Evolutionary conservation across 2,888 invertebrate species (phyloP).

Genomic region (Lycocerus yunnanus): DNA sequence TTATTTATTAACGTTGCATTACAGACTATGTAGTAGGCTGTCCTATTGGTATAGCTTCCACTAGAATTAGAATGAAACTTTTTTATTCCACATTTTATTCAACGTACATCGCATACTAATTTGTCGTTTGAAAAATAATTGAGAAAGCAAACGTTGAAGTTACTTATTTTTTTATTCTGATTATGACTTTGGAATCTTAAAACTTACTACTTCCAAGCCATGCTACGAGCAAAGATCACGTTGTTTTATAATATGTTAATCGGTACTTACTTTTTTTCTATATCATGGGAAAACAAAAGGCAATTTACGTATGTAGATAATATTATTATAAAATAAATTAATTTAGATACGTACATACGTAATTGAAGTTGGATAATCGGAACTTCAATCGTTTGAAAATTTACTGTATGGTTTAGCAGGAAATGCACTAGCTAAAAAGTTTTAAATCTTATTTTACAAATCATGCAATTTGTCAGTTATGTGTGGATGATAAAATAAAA

Average conservation of each 20-base stretch:
- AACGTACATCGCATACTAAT: neutral
- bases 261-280: too few species aligned
- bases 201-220: neutral
- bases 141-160: neutral
- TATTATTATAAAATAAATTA: neutral
- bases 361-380: too few species aligned
- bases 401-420: neutral
- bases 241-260: neutral
- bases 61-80: neutral
- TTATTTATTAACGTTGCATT: neutral
- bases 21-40: neutral
- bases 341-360: too few species aligned
- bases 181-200: neutral
- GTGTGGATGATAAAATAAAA: neutral
- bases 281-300: too few species aligned
- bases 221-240: neutral
- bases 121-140: neutral
- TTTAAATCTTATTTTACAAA: neutral
- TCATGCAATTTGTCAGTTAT: constrained; percentile 2
- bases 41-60: neutral
- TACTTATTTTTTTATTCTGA: neutral
- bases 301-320: too few species aligned
- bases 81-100: neutral
- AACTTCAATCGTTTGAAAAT: neutral
- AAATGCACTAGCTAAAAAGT: neutral